Percentiles rank a stretch among this genome's conserved stretches.
phyloP scores from a whole-genome alignment of 2,888 invertebrate species.

The Microplitis deprimator region DNA sequence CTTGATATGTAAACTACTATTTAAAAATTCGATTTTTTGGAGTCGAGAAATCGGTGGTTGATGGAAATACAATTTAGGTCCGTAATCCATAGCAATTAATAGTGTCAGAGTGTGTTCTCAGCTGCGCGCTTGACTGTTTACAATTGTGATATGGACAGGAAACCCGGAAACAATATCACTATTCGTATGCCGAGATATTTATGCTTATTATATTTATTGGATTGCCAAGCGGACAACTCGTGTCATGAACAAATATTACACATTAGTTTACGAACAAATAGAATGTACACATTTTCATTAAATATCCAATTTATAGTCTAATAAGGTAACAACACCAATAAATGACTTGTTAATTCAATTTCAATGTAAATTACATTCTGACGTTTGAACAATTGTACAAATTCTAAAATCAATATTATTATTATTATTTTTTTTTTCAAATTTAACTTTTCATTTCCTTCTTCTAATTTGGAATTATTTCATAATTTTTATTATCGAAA shows the following conservation, averaged over 20 bases:
- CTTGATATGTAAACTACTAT: too few species aligned
- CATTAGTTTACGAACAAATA: background rate
- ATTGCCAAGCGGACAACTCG: conserved; percentile 41
- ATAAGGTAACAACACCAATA: background rate
- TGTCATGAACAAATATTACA: conserved; percentile 45
- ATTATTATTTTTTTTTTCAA: background rate
- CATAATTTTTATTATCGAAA: too few species aligned
- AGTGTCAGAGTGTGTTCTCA: background rate
- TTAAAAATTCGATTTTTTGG: background rate
- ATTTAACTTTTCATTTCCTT: background rate
- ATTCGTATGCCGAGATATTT: conserved; percentile 37
- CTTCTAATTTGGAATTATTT: too few species aligned
- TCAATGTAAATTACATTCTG: background rate
- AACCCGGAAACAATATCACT: conserved; percentile 19
- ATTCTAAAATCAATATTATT: background rate
- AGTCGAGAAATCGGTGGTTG: background rate
- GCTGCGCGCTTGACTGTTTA: background rate
- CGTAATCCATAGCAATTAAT: conserved; percentile 39
- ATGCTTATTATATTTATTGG: conserved; percentile 49
- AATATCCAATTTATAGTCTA: background rate
- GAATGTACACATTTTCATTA: background rate
- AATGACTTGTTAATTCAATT: background rate
- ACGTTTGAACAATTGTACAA: background rate
- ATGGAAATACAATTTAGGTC: conserved; percentile 4
- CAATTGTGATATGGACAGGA: conserved; percentile 10